A percentile compares a stretch with the other conserved stretches of the same genome.
Evolutionary conservation across 2,888 invertebrate genomes (phyloP).

Genomic region (Vannuccia rotundouncinata): DNA sequence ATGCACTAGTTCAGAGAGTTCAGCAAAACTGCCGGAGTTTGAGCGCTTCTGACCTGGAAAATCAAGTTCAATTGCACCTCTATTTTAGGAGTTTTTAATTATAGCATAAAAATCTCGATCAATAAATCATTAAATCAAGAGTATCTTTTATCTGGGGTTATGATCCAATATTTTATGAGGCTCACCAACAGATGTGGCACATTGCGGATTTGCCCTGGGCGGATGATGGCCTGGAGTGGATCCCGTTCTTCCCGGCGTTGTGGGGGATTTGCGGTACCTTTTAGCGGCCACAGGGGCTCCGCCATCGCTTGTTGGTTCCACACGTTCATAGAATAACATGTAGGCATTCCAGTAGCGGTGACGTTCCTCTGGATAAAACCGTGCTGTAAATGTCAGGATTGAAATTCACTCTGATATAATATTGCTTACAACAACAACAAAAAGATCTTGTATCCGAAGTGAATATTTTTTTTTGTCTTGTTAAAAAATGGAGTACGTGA

Average conservation of each 20-base stretch:
- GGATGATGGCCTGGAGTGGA: neutral
- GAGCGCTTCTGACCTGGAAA: neutral
- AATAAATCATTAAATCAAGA: too few relatives aligned
- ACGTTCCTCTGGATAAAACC: constrained; percentile 57
- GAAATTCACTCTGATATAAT: too few relatives aligned
- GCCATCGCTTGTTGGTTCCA: constrained; percentile 44
- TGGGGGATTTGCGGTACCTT: neutral
- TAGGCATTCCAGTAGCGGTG: constrained; percentile 61
- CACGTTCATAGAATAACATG: constrained; percentile 59
- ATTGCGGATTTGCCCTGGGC: neutral
- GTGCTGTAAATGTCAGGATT: too few relatives aligned
- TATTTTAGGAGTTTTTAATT: too few relatives aligned
- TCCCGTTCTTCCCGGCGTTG: neutral
- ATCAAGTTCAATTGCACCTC: too few relatives aligned
- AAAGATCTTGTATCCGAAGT: too few relatives aligned
- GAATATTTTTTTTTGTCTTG: too few relatives aligned
- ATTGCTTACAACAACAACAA: too few relatives aligned
- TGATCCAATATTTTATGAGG: too few relatives aligned
- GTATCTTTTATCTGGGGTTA: too few relatives aligned
- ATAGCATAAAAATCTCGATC: too few relatives aligned
- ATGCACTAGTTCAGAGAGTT: constrained; percentile 58
- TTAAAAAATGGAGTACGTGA: too few relatives aligned
- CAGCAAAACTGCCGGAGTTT: constrained; percentile 56
- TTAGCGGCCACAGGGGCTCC: neutral
- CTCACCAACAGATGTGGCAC: neutral